Evolutionary conservation across 2,888 invertebrate genomes (phyloP).

Genomic region (Siphlonurus alternatus): DNA sequence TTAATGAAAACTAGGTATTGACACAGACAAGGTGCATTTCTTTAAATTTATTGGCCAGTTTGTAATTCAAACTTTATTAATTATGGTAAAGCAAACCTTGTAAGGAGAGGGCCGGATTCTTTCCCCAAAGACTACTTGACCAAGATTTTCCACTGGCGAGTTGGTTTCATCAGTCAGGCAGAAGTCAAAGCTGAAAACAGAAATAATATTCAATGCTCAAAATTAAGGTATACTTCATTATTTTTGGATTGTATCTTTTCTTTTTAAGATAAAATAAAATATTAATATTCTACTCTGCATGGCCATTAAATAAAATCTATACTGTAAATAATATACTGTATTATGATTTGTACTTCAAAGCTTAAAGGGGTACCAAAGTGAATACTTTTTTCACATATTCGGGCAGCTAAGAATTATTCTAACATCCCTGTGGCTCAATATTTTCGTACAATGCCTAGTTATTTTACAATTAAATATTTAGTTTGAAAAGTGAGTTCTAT

Average conservation of each 20-base stretch:
- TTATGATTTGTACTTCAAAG: no score
- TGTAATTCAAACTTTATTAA: neutral
- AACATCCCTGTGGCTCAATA: no score
- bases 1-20: no score
- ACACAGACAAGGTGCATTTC: no score
- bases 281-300: neutral
- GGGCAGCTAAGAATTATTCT: no score
- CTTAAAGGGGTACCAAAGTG: no score
- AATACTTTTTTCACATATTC: no score
- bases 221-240: neutral
- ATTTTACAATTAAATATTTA: no score
- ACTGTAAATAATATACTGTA: neutral
- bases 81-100: constrained; percentile 34
- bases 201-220: constrained; percentile 4
- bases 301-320: neutral
- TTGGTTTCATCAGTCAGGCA: constrained; percentile 52
- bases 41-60: no score
- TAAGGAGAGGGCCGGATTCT: constrained; percentile 90
- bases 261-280: neutral
- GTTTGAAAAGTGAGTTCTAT: no score
- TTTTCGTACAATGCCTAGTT: no score
- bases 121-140: constrained; percentile 99
- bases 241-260: neutral
- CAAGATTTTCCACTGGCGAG: constrained; percentile 92
- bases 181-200: constrained; percentile 67